Conservation (phyloP, 1,140 invertebrate species). For the Mactra quadrangularis region DNA sequence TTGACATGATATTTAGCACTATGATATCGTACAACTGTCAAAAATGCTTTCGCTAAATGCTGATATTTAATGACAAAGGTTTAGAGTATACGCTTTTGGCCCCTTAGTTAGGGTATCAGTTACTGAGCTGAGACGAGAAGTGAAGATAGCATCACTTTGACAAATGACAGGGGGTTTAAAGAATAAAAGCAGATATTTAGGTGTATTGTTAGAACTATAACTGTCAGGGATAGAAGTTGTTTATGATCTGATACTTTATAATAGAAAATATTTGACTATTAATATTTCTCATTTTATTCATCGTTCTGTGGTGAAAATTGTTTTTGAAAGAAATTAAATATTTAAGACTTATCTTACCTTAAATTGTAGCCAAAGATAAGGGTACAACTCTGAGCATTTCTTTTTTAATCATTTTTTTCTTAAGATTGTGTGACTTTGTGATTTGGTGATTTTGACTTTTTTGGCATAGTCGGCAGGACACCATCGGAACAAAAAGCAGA, state of each 20-base stretch:
- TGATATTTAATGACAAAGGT: conserved; percentile 16
- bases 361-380: too few species aligned
- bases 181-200: conserved; percentile 48
- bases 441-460: too few species aligned
- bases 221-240: conserved; percentile 13
- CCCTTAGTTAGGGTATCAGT: conserved; percentile 27
- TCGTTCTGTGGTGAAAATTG: too few species aligned
- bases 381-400: too few species aligned
- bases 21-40: not conserved
- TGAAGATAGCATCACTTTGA: conserved; percentile 55
- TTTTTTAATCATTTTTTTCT: too few species aligned
- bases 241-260: conserved; percentile 23
- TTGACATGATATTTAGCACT: conserved; percentile 54
- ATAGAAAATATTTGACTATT: conserved; percentile 39
- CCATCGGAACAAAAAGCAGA: too few species aligned
- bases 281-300: conserved; percentile 25
- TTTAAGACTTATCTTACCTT: too few species aligned
- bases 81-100: conserved; percentile 5
- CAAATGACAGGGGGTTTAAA: conserved; percentile 42
- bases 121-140: conserved; percentile 19
- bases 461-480: too few species aligned
- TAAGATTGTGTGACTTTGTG: too few species aligned
- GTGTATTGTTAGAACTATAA: conserved; percentile 35
- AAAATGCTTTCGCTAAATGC: conserved; percentile 27
- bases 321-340: too few species aligned